Conservation (phyloP, 2,113 vertebrate species). For the Cavia porcellus region DNA sequence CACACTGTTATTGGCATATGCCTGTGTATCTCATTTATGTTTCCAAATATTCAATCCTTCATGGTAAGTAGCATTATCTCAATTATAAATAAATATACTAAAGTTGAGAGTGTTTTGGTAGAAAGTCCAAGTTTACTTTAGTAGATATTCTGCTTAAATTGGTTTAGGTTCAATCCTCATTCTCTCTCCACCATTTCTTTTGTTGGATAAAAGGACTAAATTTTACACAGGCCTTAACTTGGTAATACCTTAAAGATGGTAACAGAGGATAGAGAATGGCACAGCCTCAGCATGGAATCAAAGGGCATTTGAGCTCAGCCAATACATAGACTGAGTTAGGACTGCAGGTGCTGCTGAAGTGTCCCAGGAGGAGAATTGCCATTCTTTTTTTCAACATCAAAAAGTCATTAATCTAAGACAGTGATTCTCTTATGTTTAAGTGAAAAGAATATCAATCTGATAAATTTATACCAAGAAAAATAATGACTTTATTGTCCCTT, state of each 20-base stretch:
- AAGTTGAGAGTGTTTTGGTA: neutral
- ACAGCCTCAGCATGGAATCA: neutral
- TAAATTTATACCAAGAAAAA: neutral
- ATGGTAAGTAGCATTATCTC: neutral
- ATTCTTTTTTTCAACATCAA: neutral
- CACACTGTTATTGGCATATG: neutral
- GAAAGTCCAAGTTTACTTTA: neutral
- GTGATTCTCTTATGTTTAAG: neutral
- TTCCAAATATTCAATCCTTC: neutral
- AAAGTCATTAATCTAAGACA: neutral
- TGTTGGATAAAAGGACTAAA: neutral
- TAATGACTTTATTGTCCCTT: neutral
- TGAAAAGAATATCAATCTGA: neutral
- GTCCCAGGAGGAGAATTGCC: neutral
- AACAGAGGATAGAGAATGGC: neutral
- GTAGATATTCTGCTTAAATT: neutral
- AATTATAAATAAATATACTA: slow-evolving; percentile 21
- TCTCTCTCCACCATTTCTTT: neutral
- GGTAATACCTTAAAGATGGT: neutral
- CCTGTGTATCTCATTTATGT: slow-evolving; percentile 6
- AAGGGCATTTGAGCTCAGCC: neutral
- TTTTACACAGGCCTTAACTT: neutral
- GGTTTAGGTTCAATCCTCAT: neutral
- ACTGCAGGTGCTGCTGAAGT: slow-evolving; percentile 8
- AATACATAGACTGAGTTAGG: neutral